phyloP scores from a whole-genome alignment of 1,140 invertebrate species.

The Anthonomus grandis region DNA sequence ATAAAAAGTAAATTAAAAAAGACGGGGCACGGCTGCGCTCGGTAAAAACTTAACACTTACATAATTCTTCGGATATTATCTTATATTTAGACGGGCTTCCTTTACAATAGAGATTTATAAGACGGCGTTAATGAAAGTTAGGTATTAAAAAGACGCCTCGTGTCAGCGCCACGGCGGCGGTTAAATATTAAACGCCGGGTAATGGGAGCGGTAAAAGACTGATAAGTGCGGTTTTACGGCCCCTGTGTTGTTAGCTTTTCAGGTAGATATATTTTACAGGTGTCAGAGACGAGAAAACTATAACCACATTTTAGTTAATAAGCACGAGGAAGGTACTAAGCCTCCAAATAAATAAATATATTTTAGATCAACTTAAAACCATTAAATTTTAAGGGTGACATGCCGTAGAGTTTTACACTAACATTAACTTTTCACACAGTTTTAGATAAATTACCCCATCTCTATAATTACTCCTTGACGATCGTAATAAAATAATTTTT shows the following conservation, averaged over 20 bases:
- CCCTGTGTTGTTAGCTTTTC: conserved; percentile 19
- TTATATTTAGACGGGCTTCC: conserved; percentile 38
- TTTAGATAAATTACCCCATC: too few relatives aligned
- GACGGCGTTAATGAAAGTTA: conserved; percentile 44
- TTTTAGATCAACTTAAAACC: too few relatives aligned
- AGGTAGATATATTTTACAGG: conserved; percentile 20
- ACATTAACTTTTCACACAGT: too few relatives aligned
- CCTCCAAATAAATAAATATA: too few relatives aligned
- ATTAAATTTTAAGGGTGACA: too few relatives aligned
- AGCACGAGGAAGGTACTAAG: too few relatives aligned
- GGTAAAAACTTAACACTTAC: conserved; percentile 43
- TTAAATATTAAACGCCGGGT: conserved; percentile 44
- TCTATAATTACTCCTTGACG: too few relatives aligned
- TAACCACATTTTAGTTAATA: too few relatives aligned
- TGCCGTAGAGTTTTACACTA: too few relatives aligned
- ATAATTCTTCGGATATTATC: conserved; percentile 45
- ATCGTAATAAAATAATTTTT: too few relatives aligned
- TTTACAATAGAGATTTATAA: conserved; percentile 46
- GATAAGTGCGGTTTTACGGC: conserved; percentile 42
- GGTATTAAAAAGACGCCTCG: conserved; percentile 45
- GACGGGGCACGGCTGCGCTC: conserved; percentile 18
- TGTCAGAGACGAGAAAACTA: too few relatives aligned
- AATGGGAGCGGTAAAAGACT: conserved; percentile 41
- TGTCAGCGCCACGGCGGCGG: conserved; percentile 39
- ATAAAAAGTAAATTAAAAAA: conserved; percentile 25